Evolutionary conservation across 2,797 vertebrate genomes (phyloP), one percentile per base, ranked within the genome.

Genomic region (Eremophila alpestris): DNA sequence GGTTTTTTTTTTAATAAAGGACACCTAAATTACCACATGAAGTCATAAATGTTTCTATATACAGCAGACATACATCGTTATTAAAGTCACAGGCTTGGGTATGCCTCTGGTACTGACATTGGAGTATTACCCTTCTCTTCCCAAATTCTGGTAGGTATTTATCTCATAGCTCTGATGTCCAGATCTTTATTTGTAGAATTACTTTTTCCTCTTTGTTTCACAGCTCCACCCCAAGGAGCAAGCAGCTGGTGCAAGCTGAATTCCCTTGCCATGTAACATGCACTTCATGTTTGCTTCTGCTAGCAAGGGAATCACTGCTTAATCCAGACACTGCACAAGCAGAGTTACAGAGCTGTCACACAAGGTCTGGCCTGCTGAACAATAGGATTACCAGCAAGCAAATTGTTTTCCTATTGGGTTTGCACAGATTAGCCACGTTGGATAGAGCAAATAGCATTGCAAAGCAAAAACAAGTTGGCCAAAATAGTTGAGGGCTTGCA

Each of bases 121-220:
- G 8, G 63, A 36, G 16, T 48, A 51, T 77, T 68, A 70, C 26
- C 23, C 19, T 20, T 29, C 46, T 65, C 13, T 71, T 36, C 29
- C 13, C 1, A 9, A 21, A 30, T 63, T 81, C 48, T 78, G 58
- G 5, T 19, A 86, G 51, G 65, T 81, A 88, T 88, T 88, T 30
- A 49, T 75, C 76, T 75, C 56, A 54, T 43, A 73, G 52, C 43
- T 73, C 51, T 60, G 30, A 82, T 81, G 55, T 49, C 38, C 67
- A 76, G 36, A 63, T 49, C 49, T 88, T 91, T 78, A 81, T 68
- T 69, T 67, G 27, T 82, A 48, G 36, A 54, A 49, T 41, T 90
- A 51, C 14, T 73, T 88, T 79, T 76, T 73, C 75, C 52, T 41
- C 41, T 81, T 68, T 88, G 38, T 86, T 94, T 94, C 70, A 94